These are phyloP conservation scores for Sphenodon punctatus DNA, from an alignment of 2,797 vertebrate species.

Conservation along the genomic window DNA sequence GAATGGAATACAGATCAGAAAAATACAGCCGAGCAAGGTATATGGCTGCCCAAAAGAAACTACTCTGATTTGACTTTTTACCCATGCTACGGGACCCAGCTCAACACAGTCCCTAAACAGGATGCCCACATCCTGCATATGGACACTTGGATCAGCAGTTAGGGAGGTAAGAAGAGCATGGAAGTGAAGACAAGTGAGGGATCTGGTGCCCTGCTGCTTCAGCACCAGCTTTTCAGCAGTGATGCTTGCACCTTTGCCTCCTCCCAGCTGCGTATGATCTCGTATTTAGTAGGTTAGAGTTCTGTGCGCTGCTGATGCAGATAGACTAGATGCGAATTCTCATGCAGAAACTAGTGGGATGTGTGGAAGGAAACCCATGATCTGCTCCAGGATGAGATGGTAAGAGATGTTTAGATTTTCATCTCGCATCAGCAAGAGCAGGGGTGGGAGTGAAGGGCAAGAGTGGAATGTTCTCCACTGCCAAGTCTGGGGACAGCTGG, in stretches of 20 bases:
- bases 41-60: no score
- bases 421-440: neutral
- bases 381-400: no score
- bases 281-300: neutral
- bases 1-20: neutral
- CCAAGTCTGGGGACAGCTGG: fast-evolving
- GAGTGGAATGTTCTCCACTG: neutral
- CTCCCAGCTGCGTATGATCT: neutral
- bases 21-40: fast-evolving
- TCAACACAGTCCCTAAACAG: neutral
- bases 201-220: neutral
- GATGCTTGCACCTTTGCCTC: neutral
- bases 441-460: neutral
- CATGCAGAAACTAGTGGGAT: no score
- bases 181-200: neutral
- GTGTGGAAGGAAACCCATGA: no score
- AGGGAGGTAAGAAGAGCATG: neutral
- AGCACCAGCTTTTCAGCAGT: neutral
- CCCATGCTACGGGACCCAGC: no score
- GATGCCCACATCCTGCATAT: neutral
- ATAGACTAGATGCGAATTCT: no score
- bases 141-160: neutral
- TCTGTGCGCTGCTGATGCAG: no score
- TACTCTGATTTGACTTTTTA: no score
- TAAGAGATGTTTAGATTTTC: no score